Percentiles rank a stretch among this genome's conserved stretches.
Conservation (phyloP, 1,140 invertebrate genomes). For the Triops longicaudatus region DNA sequence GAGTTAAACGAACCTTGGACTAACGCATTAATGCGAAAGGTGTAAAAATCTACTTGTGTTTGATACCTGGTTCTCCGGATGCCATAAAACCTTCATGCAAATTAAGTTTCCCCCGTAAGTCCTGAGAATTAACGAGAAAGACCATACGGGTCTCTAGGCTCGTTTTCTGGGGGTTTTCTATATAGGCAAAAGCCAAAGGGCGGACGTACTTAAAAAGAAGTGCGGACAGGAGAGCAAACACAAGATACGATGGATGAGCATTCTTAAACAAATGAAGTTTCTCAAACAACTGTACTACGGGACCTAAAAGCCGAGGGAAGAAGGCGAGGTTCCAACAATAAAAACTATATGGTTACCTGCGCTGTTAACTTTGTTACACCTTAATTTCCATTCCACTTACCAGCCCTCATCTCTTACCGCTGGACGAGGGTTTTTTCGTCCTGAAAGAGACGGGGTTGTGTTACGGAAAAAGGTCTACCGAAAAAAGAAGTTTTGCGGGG, state of each 20-base stretch:
- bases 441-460: too few species aligned
- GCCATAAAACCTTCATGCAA: slow-evolving; percentile 15
- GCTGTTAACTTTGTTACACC: background rate
- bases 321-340: background rate
- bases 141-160: background rate
- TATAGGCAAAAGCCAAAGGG: background rate
- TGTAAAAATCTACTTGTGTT: slow-evolving; percentile 7
- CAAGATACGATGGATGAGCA: background rate
- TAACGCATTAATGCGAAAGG: slow-evolving; percentile 12
- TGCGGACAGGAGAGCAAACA: slow-evolving; percentile 14
- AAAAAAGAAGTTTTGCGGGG: too few species aligned
- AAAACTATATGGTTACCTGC: background rate
- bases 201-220: slow-evolving; percentile 13
- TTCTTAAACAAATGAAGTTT: slow-evolving; percentile 12
- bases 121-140: background rate
- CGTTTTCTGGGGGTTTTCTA: background rate
- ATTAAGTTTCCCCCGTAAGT: background rate
- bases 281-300: background rate
- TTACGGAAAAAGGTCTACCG: too few species aligned
- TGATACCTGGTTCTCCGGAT: background rate
- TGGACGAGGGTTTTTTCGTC: too few species aligned
- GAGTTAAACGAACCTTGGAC: background rate
- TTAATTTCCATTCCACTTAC: slow-evolving; percentile 2
- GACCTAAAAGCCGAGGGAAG: background rate
- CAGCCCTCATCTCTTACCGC: background rate